These are phyloP conservation scores for Drosophila percnosoma DNA, from an alignment of 2,888 invertebrate genomes.

Conservation along the genomic window DNA sequence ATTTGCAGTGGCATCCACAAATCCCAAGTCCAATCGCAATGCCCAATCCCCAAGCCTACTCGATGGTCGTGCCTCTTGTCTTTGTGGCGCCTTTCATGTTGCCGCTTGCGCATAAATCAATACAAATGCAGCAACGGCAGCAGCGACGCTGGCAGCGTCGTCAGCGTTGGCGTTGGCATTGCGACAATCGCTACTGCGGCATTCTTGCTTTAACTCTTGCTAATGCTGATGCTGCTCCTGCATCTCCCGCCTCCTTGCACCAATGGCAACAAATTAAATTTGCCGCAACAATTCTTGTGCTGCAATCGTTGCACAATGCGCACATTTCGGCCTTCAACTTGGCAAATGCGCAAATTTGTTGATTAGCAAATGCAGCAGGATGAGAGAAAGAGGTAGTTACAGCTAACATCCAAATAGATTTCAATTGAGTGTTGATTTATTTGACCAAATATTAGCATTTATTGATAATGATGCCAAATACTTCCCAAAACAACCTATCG, in stretches of 20 bases:
- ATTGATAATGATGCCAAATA: neutral
- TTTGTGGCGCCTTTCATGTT: slow-evolving; percentile 55
- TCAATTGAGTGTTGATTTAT: slow-evolving; percentile 1
- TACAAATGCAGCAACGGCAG: slow-evolving; percentile 52
- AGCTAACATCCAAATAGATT: neutral
- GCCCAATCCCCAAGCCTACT: slow-evolving; percentile 20
- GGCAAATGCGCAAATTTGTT: slow-evolving; percentile 52
- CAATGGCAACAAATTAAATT: slow-evolving; percentile 60
- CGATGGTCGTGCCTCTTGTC: slow-evolving; percentile 43
- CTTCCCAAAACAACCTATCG: neutral
- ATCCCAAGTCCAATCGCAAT: slow-evolving; percentile 20
- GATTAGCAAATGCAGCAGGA: slow-evolving; percentile 11
- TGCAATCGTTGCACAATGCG: slow-evolving; percentile 57
- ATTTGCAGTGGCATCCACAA: slow-evolving; percentile 35
- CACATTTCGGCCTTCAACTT: slow-evolving; percentile 52
- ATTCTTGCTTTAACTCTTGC: slow-evolving; percentile 12
- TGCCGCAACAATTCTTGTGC: slow-evolving; percentile 46
- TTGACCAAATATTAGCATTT: neutral
- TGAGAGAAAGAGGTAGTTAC: neutral
- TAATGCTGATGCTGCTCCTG: neutral
- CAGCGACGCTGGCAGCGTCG: slow-evolving; percentile 6
- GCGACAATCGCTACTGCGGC: slow-evolving; percentile 39
- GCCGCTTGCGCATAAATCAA: slow-evolving; percentile 76
- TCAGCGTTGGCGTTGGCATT: slow-evolving; percentile 34
- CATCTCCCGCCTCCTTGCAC: neutral